Base-by-base conservation (phyloP, 2,888 invertebrate species). In the Xestobium rufovillosum region DNA sequence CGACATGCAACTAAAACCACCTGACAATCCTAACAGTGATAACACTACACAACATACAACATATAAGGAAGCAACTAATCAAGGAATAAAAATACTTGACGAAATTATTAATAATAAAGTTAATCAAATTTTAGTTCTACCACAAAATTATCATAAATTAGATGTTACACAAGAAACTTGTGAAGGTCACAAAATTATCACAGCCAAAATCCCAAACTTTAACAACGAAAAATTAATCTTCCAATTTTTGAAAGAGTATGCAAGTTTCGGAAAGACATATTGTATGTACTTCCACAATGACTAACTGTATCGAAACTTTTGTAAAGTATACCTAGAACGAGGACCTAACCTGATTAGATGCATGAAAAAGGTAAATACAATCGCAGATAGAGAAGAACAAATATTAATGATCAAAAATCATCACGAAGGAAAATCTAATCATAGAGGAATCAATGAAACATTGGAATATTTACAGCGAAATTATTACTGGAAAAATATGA, bases 381-480 rank as follows among this genome's bases (percentile, higher is more conserved):
- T 38, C n/a, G 19, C 17, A 34, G 23, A 35, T 15, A 34, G 28
- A 25, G 19, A 34, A 8, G 17, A 38, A 19, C 17, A 27, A 26
- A 14, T 17, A n/a, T 10, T 27, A 11, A 26, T 10, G 3, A 38
- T 34, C 12, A 10, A 10, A 32, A 26, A 16, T 14, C 13, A 39
- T 16, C 31, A 36, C 14, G 30, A 26, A 15, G 31, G 26, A 2
- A 47, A 50, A 19, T 42, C 29, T 2, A 31, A 45, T 9, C 26
- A 31, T 14, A 16, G 35, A n/a, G 31, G 31, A 4, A 39, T 35
- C 10, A 26, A 8, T 26, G 11, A n/a, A n/a, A n/a, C n/a, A n/a
- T n/a, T n/a, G n/a, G n/a, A n/a, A n/a, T n/a, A n/a, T n/a, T n/a
- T n/a, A n/a, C n/a, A n/a, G n/a, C n/a, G n/a, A n/a, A n/a, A n/a